These are phyloP conservation scores for Astropecten irregularis DNA, from an alignment of 53 echinoderm and acorn worm genomes.

Conservation along the genomic window DNA sequence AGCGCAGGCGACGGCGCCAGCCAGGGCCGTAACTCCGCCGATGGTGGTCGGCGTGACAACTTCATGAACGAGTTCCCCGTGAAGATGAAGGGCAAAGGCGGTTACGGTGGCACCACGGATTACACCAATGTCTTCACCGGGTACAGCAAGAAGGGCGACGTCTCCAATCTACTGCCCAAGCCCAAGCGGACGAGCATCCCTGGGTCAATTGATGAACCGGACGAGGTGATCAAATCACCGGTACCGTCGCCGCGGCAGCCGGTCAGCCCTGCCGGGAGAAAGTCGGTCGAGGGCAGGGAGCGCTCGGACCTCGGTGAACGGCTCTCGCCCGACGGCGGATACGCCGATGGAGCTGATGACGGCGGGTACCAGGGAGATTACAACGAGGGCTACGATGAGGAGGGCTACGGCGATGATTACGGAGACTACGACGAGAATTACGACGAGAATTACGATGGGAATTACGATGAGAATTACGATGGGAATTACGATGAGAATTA, in stretches of 20 bases:
- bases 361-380: slow-evolving; percentile 44
- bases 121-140: neutral
- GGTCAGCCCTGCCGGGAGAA: slow-evolving; percentile 52
- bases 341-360: slow-evolving; percentile 57
- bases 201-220: slow-evolving; percentile 71
- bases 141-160: slow-evolving; percentile 17
- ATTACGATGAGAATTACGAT: slow-evolving; percentile 61
- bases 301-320: slow-evolving; percentile 49
- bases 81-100: slow-evolving; percentile 25
- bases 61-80: slow-evolving; percentile 19
- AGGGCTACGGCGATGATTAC: slow-evolving; percentile 63
- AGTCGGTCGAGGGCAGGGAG: slow-evolving; percentile 57
- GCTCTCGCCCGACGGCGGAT: slow-evolving; percentile 71
- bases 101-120: neutral
- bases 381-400: slow-evolving; percentile 43
- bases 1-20: slow-evolving; percentile 75
- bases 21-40: slow-evolving; percentile 68
- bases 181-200: slow-evolving; percentile 51
- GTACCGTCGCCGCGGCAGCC: neutral
- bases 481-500: slow-evolving; percentile 66
- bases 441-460: slow-evolving; percentile 23
- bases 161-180: slow-evolving; percentile 2
- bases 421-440: slow-evolving; percentile 60
- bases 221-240: slow-evolving; percentile 31
- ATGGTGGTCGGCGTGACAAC: slow-evolving; percentile 9